These are phyloP conservation scores for Opisthograptis luteolata DNA, from an alignment of 2,888 invertebrate genomes.

Conservation along the genomic window DNA sequence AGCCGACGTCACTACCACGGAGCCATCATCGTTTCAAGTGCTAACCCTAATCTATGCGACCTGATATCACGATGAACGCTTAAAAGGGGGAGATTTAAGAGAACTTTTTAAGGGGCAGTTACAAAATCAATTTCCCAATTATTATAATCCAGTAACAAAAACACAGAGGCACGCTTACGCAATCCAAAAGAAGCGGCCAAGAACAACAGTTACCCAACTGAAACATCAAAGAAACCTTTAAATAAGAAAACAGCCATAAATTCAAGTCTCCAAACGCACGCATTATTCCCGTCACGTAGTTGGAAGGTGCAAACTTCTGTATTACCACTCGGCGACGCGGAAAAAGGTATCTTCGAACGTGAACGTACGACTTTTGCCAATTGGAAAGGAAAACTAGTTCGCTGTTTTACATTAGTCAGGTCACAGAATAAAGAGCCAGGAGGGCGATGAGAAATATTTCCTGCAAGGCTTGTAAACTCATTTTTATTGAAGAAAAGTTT, in stretches of 20 bases:
- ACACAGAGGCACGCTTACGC: background rate
- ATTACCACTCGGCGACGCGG: conserved; percentile 20
- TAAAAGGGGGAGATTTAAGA: too few species aligned
- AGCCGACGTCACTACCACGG: too few species aligned
- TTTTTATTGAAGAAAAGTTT: too few species aligned
- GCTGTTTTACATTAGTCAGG: conserved; percentile 27
- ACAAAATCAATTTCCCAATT: too few species aligned
- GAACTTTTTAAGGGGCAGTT: too few species aligned
- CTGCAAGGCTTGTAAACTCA: too few species aligned
- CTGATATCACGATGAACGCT: too few species aligned
- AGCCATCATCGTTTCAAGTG: too few species aligned
- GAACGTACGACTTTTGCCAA: conserved; percentile 26
- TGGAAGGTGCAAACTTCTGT: conserved; percentile 24
- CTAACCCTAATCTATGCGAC: too few species aligned
- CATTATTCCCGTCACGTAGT: conserved; percentile 28
- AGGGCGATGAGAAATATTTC: background rate
- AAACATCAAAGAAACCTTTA: background rate
- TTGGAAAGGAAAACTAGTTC: conserved; percentile 27
- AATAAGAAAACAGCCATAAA: conserved; percentile 7
- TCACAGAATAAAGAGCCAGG: too few species aligned
- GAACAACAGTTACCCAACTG: background rate
- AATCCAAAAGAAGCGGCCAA: too few species aligned
- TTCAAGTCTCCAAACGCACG: conserved; percentile 6
- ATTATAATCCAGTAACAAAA: too few species aligned
- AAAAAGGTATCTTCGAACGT: conserved; percentile 20